A percentile compares a stretch with the other conserved stretches of the same genome.
phyloP scores from a whole-genome alignment of 30 jellyfish, hydroid and myxozoan species.

The Aurelia aurita region DNA sequence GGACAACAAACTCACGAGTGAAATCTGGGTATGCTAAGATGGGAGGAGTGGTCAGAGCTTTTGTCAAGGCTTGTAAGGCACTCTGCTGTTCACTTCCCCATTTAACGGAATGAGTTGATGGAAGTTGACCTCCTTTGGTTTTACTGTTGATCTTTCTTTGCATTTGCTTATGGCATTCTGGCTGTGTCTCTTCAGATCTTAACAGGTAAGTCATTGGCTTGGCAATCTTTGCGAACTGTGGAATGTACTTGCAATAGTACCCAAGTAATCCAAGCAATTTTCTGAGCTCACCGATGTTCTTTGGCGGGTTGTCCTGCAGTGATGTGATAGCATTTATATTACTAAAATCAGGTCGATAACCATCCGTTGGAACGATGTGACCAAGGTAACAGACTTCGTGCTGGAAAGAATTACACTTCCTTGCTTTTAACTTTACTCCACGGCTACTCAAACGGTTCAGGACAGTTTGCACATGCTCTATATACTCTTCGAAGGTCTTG shows the following conservation, averaged over 20 bases:
- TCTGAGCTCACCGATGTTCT: slow-evolving; percentile 47
- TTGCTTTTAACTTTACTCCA: slow-evolving; percentile 55
- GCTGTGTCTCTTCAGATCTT: neutral
- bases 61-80: neutral
- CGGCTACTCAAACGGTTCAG: slow-evolving; percentile 16
- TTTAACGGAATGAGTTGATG: slow-evolving; percentile 1
- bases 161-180: neutral
- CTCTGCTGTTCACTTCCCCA: slow-evolving; percentile 17
- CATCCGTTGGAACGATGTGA: slow-evolving; percentile 16
- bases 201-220: slow-evolving; percentile 51
- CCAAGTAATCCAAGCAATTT: slow-evolving; percentile 37
- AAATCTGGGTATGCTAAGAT: slow-evolving; percentile 44
- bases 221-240: slow-evolving; percentile 40
- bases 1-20: slow-evolving; percentile 6
- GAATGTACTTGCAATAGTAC: slow-evolving; percentile 38
- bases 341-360: slow-evolving; percentile 22
- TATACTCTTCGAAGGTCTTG: slow-evolving; percentile 35
- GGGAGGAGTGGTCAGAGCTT: slow-evolving; percentile 14
- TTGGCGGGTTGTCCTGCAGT: slow-evolving; percentile 16
- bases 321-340: slow-evolving; percentile 32
- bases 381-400: slow-evolving; percentile 51
- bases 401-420: slow-evolving; percentile 47
- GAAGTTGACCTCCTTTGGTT: slow-evolving; percentile 16
- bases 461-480: slow-evolving; percentile 47
- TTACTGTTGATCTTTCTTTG: neutral